Evolutionary conservation across 2,888 invertebrate genomes (phyloP).

Genomic region (Hirtodrosophila histrioides): DNA sequence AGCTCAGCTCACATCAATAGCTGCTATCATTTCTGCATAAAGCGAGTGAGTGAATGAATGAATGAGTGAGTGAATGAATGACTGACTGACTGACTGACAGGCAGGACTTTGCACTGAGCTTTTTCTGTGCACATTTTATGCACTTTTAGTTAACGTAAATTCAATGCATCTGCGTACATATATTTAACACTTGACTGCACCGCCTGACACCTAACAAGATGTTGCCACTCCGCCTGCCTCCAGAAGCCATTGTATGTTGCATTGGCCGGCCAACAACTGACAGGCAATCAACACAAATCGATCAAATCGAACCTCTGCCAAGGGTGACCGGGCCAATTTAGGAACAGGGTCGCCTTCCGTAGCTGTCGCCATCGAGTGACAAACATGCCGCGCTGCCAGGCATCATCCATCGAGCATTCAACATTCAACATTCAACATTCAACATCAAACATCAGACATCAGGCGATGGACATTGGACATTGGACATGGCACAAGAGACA

Average conservation of each 20-base stretch:
- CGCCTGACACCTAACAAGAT: slow-evolving; percentile 73
- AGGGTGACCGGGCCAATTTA: slow-evolving; percentile 66
- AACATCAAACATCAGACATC: slow-evolving; percentile 5
- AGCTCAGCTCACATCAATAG: slow-evolving; percentile 47
- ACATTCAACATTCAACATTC: slow-evolving; percentile 8
- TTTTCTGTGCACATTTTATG: slow-evolving; percentile 64
- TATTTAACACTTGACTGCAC: slow-evolving; percentile 79
- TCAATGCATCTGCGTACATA: slow-evolving; percentile 53
- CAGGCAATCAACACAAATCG: slow-evolving; percentile 78
- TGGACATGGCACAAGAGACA: slow-evolving; percentile 9
- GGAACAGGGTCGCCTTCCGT: slow-evolving; percentile 42
- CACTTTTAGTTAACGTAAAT: slow-evolving; percentile 78
- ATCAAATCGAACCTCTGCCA: slow-evolving; percentile 64
- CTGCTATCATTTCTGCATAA: slow-evolving; percentile 60
- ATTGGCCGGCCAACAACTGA: slow-evolving; percentile 56
- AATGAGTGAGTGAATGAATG: slow-evolving; percentile 20
- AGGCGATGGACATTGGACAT: slow-evolving; percentile 22
- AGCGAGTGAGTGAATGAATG: slow-evolving; percentile 42
- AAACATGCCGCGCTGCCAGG: slow-evolving; percentile 54
- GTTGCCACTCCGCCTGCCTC: slow-evolving; percentile 30
- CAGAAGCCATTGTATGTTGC: slow-evolving; percentile 58
- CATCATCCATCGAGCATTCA: slow-evolving; percentile 21
- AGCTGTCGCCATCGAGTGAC: slow-evolving; percentile 54
- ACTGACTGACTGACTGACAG: slow-evolving; percentile 50
- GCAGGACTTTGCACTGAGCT: slow-evolving; percentile 49